Evolutionary conservation across 2,797 vertebrate genomes (phyloP), one percentile per base, ranked within the genome.

Genomic region (Enteromius afrohamiltoni): DNA sequence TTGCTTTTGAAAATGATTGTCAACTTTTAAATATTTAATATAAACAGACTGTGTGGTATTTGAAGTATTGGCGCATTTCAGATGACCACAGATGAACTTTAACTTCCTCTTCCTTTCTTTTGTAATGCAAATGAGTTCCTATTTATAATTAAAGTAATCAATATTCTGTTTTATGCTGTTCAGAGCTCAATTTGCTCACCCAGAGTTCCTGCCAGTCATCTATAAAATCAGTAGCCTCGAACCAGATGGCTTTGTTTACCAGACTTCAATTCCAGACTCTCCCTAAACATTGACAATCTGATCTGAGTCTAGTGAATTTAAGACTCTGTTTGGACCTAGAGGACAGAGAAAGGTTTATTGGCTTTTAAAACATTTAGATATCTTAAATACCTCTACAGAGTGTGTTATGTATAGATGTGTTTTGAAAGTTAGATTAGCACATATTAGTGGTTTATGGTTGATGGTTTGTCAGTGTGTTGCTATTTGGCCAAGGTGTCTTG

Each of bases 121-220:
- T 80, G 67, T 62, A 21, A 82, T 74, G 80, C 80, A 73, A 71
- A 80, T 80, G 8, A 64, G 21, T 26, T 49, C 7, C 21, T 47
- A 40, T 74, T 34, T 51, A 82, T 82, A 82, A 82, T 82, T 82
- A 49, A 81, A 73, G 21, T 74, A 45, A 82, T 82, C 80, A 64
- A 75, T 82, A 82, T 82, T 75, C 40, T 37, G 16, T 65, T 82
- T 75, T 21, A 75, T 53, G 40, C 58, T 75, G 6, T 82, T 74
- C 70, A 74, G 45, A 82, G 70, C 58, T 65, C 29, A n/a, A 64
- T 47, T 82, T 1, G 8, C 45, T 11, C 42, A 49, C 26, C n/a
- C 17, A 1, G 16, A 26, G 68, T 81, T 73, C 67, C 21, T 1
- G 14, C 14, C 45, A 82, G 58, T 10, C 58, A 75, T 82, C 58